Base-by-base conservation (phyloP, 1,140 invertebrate genomes). In the Orussus abietinus region DNA sequence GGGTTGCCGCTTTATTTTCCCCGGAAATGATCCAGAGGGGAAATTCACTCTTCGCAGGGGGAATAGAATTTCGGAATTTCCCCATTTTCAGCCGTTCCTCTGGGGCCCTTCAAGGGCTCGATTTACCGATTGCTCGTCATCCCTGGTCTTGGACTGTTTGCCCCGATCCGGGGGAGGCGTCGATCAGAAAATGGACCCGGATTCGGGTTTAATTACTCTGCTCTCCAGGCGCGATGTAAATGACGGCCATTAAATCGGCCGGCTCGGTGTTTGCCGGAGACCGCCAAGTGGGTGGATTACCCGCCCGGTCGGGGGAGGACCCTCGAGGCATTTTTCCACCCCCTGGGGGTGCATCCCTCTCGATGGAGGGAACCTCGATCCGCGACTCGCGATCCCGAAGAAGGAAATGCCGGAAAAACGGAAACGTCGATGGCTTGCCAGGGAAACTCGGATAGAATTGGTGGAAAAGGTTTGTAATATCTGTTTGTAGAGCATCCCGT, bases 191-290 rank as follows among this genome's bases (percentile, higher is more conserved):
- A 60, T 47, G 40, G 44, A 40, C 42, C 47, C 43, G 56, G 53
- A 57, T 53, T n/a, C n/a, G 41, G 54, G 48, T 62, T 61, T 62
- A 61, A 62, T 62, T 62, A 53, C 60, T 57, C 50, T 59, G 60
- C 60, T 56, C 58, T 62, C 48, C 37, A 57, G 45, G 40, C 38
- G 38, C 56, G 51, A 55, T 59, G 58, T 61, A 57, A 61, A 61
- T 59, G 56, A 54, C 47, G 37, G 36, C 55, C 51, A 57, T 60
- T 54, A 58, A 59, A 57, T 57, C 41, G 6, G 13, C 13, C 45
- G 45, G 53, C 28, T 48, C 48, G 47, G 53, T 56, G 49, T 56
- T 56, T 56, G 55, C 54, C 45, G 47, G 45, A 48, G 55, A 55
- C 52, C 53, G 25, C 52, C 30, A 44, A 47, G 46, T 20, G 43